These are phyloP conservation scores for Acanthornis magna DNA, from an alignment of 2,797 vertebrate species.

Conservation along the genomic window DNA sequence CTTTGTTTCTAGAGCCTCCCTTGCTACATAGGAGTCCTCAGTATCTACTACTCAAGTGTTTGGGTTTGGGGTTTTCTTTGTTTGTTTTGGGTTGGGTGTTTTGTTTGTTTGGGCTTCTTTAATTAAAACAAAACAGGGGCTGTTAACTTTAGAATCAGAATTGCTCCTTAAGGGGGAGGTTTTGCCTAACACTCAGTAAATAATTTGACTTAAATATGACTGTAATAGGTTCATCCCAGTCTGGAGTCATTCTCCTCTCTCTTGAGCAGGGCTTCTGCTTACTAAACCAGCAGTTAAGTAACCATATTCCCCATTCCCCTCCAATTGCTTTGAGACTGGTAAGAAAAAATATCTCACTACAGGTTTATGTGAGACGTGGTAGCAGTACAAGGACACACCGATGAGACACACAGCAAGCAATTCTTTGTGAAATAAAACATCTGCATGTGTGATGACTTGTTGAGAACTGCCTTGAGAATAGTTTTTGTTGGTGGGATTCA, in stretches of 20 bases:
- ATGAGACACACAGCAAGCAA: background rate
- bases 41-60: background rate
- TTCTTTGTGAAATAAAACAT: background rate
- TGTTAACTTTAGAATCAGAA: background rate
- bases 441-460: background rate
- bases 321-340: background rate
- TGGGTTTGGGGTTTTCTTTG: background rate
- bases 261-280: background rate
- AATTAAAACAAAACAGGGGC: background rate
- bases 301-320: fast-evolving
- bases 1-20: background rate
- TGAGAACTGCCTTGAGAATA: background rate
- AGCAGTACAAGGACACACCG: background rate
- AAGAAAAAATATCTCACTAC: background rate
- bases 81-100: background rate
- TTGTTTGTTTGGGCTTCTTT: background rate
- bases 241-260: background rate
- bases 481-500: background rate
- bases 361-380: background rate
- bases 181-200: background rate
- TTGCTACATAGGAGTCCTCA: background rate
- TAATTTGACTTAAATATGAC: background rate
- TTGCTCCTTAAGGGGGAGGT: background rate
- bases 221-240: background rate
- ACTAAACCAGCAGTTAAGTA: background rate